A percentile compares a stretch with the other conserved stretches of the same genome.
Evolutionary conservation across 2,113 vertebrate genomes (phyloP).

Genomic region (Calonectris borealis): DNA sequence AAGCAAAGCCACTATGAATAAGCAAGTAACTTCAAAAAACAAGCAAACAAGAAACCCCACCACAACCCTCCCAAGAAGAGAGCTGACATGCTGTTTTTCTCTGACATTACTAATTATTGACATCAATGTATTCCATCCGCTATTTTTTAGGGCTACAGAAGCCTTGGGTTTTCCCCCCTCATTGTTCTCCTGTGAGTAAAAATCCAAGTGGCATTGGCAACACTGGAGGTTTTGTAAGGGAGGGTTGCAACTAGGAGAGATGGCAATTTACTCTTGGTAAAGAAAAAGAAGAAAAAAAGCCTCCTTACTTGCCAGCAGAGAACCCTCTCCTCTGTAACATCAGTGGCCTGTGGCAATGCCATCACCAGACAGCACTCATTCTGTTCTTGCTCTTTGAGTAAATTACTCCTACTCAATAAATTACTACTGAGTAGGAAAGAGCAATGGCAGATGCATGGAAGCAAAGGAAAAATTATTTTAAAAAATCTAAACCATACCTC

Average conservation of each 20-base stretch:
- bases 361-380: not conserved
- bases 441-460: not conserved
- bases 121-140: not conserved
- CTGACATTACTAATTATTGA: not conserved
- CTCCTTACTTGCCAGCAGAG: not conserved
- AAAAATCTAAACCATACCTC: not conserved
- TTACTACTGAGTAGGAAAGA: not conserved
- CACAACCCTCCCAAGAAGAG: not conserved
- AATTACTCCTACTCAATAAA: not conserved
- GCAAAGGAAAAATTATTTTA: not conserved
- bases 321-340: not conserved
- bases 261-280: not conserved
- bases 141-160: not conserved
- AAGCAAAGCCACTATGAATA: not conserved
- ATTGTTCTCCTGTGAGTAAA: not conserved
- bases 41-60: not conserved
- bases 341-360: not conserved
- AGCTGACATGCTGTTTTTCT: fast-evolving
- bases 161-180: fast-evolving
- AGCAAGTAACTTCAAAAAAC: not conserved
- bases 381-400: not conserved
- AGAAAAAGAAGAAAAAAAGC: not conserved
- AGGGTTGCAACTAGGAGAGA: not conserved
- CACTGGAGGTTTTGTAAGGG: not conserved
- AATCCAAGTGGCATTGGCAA: not conserved